These are phyloP conservation scores for Tetragnatha versicolor DNA, from an alignment of 1,140 invertebrate genomes.

Conservation along the genomic window DNA sequence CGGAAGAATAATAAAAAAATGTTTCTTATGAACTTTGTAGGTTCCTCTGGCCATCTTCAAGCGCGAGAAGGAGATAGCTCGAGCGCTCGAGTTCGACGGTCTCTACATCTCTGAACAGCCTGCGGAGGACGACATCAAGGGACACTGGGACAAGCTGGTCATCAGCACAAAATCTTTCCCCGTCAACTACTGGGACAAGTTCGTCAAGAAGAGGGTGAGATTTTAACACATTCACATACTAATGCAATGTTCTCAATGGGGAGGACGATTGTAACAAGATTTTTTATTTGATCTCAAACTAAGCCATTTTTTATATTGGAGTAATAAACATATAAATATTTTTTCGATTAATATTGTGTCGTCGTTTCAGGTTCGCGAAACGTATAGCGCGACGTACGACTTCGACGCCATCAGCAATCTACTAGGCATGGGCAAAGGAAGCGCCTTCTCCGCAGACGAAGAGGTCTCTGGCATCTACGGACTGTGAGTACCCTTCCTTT, in stretches of 20 bases:
- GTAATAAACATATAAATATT: no score
- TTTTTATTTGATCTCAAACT: no score
- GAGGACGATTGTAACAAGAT: no score
- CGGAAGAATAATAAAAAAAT: no score
- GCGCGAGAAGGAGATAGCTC: slow-evolving; percentile 97
- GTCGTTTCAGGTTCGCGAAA: slow-evolving; percentile 77
- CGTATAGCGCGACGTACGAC: slow-evolving; percentile 97
- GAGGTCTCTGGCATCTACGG: slow-evolving; percentile 66
- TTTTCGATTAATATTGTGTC: neutral
- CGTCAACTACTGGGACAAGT: no score
- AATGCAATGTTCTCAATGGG: no score
- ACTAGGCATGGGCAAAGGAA: slow-evolving; percentile 92
- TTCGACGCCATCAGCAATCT: slow-evolving; percentile 95
- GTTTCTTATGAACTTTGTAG: no score
- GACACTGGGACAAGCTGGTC: slow-evolving; percentile 97
- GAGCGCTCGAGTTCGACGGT: slow-evolving; percentile 96
- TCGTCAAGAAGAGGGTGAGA: no score
- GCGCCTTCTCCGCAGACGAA: slow-evolving; percentile 80
- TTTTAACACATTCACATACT: no score
- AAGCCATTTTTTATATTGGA: no score
- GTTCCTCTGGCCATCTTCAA: slow-evolving; percentile 99
- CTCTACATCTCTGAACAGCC: slow-evolving; percentile 97
- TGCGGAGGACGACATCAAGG: slow-evolving; percentile 92
- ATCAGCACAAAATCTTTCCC: slow-evolving; percentile 98
- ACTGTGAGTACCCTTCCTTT: slow-evolving; percentile 47